These are phyloP conservation scores for Anomalospiza imberbis DNA, from an alignment of 2,797 vertebrate species.

Conservation along the genomic window DNA sequence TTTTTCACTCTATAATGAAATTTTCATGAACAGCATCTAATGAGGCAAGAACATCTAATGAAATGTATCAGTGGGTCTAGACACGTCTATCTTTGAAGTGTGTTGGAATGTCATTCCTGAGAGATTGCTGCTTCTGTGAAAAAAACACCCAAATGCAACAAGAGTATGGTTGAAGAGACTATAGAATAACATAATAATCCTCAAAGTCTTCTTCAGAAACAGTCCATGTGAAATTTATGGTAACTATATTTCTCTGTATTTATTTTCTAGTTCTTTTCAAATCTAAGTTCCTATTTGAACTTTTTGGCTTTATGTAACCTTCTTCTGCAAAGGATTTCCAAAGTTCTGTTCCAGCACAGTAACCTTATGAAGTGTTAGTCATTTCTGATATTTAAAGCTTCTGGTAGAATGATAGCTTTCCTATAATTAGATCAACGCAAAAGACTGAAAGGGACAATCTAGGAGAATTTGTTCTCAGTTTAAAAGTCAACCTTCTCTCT, in stretches of 20 bases:
- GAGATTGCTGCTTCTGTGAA: background rate
- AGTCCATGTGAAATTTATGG: background rate
- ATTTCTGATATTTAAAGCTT: constrained; percentile 15
- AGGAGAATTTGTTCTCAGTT: constrained; percentile 3
- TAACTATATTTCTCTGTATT: background rate
- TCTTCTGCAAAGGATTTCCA: background rate
- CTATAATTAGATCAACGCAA: background rate
- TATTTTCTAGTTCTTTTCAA: background rate
- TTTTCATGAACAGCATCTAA: background rate
- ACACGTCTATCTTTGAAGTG: background rate
- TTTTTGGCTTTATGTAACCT: background rate
- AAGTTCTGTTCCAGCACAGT: background rate
- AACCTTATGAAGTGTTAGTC: background rate
- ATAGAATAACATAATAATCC: background rate
- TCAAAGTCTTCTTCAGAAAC: background rate
- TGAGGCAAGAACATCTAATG: background rate
- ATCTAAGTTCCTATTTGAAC: background rate
- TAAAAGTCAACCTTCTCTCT: background rate
- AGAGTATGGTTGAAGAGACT: background rate
- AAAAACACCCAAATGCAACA: background rate
- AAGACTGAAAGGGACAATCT: background rate
- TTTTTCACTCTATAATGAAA: background rate
- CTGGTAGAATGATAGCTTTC: background rate
- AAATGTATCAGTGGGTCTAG: background rate
- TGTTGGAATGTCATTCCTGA: background rate